Conservation (phyloP, 2,797 vertebrate species). For the Mycteria americana region DNA sequence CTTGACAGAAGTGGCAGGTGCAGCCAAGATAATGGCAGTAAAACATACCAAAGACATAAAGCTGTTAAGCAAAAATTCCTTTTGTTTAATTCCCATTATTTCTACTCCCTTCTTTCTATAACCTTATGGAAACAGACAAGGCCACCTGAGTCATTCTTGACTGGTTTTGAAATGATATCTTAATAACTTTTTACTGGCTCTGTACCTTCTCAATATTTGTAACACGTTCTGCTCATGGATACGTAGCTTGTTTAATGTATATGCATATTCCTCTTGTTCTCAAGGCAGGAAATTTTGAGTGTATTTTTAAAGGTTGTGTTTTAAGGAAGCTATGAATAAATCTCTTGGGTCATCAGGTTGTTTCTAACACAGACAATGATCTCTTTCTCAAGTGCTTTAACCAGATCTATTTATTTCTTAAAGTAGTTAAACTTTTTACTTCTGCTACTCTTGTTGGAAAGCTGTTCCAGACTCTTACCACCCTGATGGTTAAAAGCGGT, state of each 20-base stretch:
- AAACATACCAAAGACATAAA: neutral
- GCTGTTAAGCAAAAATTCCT: neutral
- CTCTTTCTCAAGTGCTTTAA: neutral
- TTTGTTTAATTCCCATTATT: neutral
- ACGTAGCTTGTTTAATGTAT: neutral
- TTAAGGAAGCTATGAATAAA: neutral
- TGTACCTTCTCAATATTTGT: neutral
- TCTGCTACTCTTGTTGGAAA: neutral
- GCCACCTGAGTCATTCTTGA: neutral
- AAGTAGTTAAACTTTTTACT: neutral
- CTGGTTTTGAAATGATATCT: neutral
- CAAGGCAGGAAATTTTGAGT: neutral
- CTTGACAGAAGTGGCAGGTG: neutral
- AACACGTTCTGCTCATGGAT: neutral
- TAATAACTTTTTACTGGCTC: neutral
- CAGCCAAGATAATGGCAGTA: neutral
- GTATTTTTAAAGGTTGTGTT: neutral
- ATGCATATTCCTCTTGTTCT: neutral
- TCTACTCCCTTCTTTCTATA: neutral
- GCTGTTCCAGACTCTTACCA: neutral
- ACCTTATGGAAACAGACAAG: neutral
- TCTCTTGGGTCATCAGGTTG: neutral
- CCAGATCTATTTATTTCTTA: neutral
- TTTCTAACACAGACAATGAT: neutral
- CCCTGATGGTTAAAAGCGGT: neutral